Percentiles rank a stretch among this genome's conserved stretches.
Conservation (phyloP, 2,797 vertebrate species). For the Etheostoma perlongum region DNA sequence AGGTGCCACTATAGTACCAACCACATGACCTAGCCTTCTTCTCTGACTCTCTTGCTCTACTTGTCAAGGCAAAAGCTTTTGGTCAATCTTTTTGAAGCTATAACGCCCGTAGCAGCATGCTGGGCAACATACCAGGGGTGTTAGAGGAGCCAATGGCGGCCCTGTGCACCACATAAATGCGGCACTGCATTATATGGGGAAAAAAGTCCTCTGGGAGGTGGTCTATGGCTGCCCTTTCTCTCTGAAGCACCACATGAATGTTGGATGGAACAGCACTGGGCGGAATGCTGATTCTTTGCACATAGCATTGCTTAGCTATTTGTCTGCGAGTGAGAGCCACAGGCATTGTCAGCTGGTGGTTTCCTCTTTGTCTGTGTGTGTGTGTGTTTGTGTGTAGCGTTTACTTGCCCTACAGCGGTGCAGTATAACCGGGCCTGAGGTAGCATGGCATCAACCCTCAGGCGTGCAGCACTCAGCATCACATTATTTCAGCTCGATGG, state of each 20-base stretch:
- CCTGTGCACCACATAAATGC: slow-evolving; percentile 57
- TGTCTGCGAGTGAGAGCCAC: slow-evolving; percentile 70
- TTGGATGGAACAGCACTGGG: slow-evolving; percentile 69
- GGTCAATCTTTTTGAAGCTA: slow-evolving; percentile 64
- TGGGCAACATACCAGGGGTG: slow-evolving; percentile 49
- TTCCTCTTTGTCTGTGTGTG: not conserved
- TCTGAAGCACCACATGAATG: slow-evolving; percentile 73
- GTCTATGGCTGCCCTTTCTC: slow-evolving; percentile 80
- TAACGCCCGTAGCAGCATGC: slow-evolving; percentile 22
- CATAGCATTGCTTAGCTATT: slow-evolving; percentile 61
- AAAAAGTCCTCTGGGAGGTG: slow-evolving; percentile 70
- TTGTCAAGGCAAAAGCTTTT: slow-evolving; percentile 41
- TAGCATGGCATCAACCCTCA: slow-evolving; percentile 59
- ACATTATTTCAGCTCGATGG: slow-evolving; percentile 73
- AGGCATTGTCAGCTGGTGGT: slow-evolving; percentile 59
- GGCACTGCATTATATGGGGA: slow-evolving; percentile 63
- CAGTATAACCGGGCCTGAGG: slow-evolving; percentile 55
- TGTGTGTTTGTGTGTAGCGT: not conserved
- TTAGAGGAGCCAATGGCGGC: slow-evolving; percentile 43
- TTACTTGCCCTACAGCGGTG: slow-evolving; percentile 55
- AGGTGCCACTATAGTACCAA: slow-evolving; percentile 40
- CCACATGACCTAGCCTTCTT: slow-evolving; percentile 9
- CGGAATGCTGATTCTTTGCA: slow-evolving; percentile 70
- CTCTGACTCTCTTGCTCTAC: slow-evolving; percentile 32
- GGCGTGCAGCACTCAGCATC: slow-evolving; percentile 61